Evolutionary conservation across 1,140 invertebrate species (phyloP).

Genomic region (Drosophila pachea): DNA sequence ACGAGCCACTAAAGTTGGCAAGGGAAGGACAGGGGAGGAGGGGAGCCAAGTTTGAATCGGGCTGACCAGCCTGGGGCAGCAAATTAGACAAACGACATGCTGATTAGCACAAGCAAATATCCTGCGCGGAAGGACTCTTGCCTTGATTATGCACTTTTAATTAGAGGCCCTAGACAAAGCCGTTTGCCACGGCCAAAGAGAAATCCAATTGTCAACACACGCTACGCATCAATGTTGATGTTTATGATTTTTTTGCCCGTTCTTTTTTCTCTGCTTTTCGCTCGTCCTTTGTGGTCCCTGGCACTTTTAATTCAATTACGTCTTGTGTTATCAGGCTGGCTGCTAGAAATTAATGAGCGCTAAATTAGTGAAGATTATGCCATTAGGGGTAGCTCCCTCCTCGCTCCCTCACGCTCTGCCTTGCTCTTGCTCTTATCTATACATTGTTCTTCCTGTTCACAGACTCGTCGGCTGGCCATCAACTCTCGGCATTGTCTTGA

Average conservation of each 20-base stretch:
- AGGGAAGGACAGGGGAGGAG: conserved; percentile 12
- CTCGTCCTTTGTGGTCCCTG: conserved; percentile 21
- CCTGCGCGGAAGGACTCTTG: conserved; percentile 18
- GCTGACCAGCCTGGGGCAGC: conserved; percentile 33
- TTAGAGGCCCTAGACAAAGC: conserved; percentile 53
- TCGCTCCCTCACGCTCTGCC: background rate
- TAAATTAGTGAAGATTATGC: conserved; percentile 78
- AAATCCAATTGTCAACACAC: conserved; percentile 38
- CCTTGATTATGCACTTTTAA: conserved; percentile 65
- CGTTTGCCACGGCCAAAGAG: conserved; percentile 1
- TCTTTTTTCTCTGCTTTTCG: conserved; percentile 9
- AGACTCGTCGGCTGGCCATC: conserved; percentile 54
- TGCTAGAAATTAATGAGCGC: conserved; percentile 74
- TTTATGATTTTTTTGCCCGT: conserved; percentile 38
- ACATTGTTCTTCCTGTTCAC: conserved; percentile 25
- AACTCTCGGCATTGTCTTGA: conserved; percentile 62
- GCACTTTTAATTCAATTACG: conserved; percentile 78
- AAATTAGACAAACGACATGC: conserved; percentile 68
- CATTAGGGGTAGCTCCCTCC: conserved; percentile 59
- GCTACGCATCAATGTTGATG: conserved; percentile 50
- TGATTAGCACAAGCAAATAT: conserved; percentile 57
- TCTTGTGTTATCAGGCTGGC: conserved; percentile 49
- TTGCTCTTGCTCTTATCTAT: background rate
- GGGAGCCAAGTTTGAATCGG: conserved; percentile 4
- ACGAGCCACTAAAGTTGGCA: conserved; percentile 2